These are phyloP conservation scores for Whitmania pigra DNA, from an alignment of 1,140 invertebrate species.

Conservation along the genomic window DNA sequence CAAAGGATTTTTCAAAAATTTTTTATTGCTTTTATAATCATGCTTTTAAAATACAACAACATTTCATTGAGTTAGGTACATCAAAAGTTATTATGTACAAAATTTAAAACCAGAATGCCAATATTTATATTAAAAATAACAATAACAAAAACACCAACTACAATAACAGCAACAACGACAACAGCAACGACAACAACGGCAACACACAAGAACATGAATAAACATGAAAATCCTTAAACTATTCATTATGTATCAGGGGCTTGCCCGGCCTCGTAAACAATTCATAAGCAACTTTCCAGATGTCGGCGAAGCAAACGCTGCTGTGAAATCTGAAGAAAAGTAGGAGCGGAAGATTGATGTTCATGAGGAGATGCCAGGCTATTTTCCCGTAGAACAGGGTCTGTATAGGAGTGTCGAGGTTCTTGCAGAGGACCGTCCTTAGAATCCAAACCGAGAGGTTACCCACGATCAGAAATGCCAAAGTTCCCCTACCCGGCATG, in stretches of 20 bases:
- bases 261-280: background rate
- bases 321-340: slow-evolving; percentile 18
- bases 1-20: too few species aligned
- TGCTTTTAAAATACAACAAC: too few species aligned
- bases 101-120: too few species aligned
- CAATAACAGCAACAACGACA: too few species aligned
- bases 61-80: too few species aligned
- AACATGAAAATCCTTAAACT: too few species aligned
- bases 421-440: background rate
- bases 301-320: slow-evolving; percentile 18
- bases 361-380: slow-evolving; percentile 14
- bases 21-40: too few species aligned
- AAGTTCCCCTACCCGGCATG: slow-evolving; percentile 14
- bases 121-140: too few species aligned
- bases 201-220: too few species aligned
- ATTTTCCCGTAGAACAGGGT: slow-evolving; percentile 12
- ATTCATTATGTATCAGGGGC: background rate
- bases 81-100: too few species aligned
- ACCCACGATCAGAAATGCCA: slow-evolving; percentile 18
- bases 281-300: slow-evolving; percentile 14
- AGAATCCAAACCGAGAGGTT: slow-evolving; percentile 17
- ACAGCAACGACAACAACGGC: too few species aligned
- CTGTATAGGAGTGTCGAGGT: background rate
- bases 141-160: too few species aligned
- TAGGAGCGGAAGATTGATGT: slow-evolving; percentile 11